These are phyloP conservation scores for Deilephila elpenor DNA, from an alignment of 2,888 invertebrate species.

Conservation along the genomic window DNA sequence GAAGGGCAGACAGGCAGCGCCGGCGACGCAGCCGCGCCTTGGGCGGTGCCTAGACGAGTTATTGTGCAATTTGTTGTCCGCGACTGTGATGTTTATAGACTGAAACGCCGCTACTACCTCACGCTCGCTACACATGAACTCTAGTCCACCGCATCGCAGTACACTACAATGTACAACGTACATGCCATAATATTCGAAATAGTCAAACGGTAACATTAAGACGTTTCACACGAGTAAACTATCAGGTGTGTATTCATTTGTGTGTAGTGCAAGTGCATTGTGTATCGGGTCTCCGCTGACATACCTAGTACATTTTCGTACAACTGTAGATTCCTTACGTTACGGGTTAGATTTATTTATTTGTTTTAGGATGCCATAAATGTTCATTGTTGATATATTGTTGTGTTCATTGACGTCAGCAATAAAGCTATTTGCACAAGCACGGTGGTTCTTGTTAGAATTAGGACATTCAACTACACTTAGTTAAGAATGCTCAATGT, in stretches of 20 bases:
- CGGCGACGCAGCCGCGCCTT: slow-evolving; percentile 58
- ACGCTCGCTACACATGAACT: slow-evolving; percentile 79
- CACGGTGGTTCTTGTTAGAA: slow-evolving; percentile 73
- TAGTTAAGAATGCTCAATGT: slow-evolving; percentile 80
- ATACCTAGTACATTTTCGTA: slow-evolving; percentile 53
- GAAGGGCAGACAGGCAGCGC: slow-evolving; percentile 63
- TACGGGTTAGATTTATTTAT: slow-evolving; percentile 73
- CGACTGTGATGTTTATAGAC: slow-evolving; percentile 89
- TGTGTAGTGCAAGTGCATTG: slow-evolving; percentile 53
- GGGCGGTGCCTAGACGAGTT: slow-evolving; percentile 72
- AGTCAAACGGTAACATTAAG: slow-evolving; percentile 39
- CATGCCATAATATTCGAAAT: slow-evolving; percentile 48
- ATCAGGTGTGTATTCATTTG: slow-evolving; percentile 36
- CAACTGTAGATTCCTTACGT: slow-evolving; percentile 61
- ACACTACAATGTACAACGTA: slow-evolving; percentile 11
- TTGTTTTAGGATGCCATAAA: slow-evolving; percentile 78
- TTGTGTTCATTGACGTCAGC: slow-evolving; percentile 69
- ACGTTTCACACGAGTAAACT: slow-evolving; percentile 35
- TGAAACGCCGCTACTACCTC: slow-evolving; percentile 85
- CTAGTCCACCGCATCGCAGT: slow-evolving; percentile 79
- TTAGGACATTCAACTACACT: slow-evolving; percentile 64
- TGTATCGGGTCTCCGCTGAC: slow-evolving; percentile 66
- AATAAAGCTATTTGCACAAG: slow-evolving; percentile 70
- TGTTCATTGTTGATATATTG: slow-evolving; percentile 73
- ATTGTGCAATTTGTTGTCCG: slow-evolving; percentile 84